phyloP scores from a whole-genome alignment of 2,797 vertebrate species.

The Gobionotothen gibberifrons region DNA sequence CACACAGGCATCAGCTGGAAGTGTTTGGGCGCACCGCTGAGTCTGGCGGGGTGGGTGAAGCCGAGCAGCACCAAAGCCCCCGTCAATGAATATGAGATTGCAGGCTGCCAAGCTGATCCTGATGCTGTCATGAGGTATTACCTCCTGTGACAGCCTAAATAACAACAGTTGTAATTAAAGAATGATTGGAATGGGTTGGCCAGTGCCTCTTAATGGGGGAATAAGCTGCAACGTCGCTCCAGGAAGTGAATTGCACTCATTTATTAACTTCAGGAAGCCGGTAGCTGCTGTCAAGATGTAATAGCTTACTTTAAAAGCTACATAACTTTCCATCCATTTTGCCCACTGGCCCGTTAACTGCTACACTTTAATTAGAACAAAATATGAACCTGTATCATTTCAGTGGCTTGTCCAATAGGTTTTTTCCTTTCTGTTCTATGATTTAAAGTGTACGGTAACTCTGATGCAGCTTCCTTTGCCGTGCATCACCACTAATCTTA shows the following conservation, averaged over 20 bases:
- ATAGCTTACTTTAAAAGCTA: conserved; percentile 72
- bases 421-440: conserved; percentile 23
- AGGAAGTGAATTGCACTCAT: conserved; percentile 74
- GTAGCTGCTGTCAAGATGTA: conserved; percentile 73
- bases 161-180: conserved; percentile 83
- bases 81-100: conserved; percentile 75
- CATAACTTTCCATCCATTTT: conserved; percentile 54
- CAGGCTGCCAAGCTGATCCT: conserved; percentile 61
- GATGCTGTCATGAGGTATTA: conserved; percentile 73
- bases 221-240: conserved; percentile 71
- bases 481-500: conserved; percentile 52
- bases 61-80: conserved; percentile 50
- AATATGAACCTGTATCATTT: conserved; percentile 21
- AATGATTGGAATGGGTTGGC: conserved; percentile 76
- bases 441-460: conserved; percentile 15
- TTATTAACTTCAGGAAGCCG: conserved; percentile 75
- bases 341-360: conserved; percentile 42
- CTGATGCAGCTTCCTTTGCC: conserved; percentile 18
- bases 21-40: conserved; percentile 31
- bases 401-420: conserved; percentile 7
- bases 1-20: conserved; percentile 24
- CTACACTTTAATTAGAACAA: conserved; percentile 50
- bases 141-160: conserved; percentile 76
- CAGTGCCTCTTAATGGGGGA: conserved; percentile 74
- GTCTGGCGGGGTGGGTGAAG: conserved; percentile 50